Conservation (phyloP, 2,113 vertebrate genomes). For the Notechis scutatus region DNA sequence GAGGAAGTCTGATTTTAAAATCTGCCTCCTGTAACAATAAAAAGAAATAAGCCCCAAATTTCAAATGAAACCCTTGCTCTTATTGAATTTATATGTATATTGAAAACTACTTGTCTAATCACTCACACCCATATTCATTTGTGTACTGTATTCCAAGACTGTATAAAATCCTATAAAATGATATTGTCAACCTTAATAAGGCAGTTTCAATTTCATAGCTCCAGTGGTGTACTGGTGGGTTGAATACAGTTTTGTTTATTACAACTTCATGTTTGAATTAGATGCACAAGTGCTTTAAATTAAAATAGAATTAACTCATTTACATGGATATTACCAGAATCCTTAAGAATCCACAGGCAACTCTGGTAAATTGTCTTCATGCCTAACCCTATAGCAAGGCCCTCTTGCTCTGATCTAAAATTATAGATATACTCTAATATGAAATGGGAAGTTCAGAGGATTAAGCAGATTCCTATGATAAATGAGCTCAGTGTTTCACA, state of each 20-base stretch:
- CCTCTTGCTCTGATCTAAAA: not conserved
- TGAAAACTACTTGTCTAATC: not conserved
- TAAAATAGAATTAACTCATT: not conserved
- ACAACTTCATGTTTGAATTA: not conserved
- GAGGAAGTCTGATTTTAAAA: conserved; percentile 15
- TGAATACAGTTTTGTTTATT: not conserved
- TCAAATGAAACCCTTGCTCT: not conserved
- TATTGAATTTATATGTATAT: not conserved
- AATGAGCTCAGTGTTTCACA: not conserved
- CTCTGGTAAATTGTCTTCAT: not conserved
- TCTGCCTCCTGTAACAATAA: not conserved
- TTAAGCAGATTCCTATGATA: not conserved
- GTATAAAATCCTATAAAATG: not conserved
- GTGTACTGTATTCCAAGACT: not conserved
- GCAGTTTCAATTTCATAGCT: not conserved
- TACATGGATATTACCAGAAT: not conserved
- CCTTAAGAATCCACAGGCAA: not conserved
- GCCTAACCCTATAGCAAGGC: not conserved
- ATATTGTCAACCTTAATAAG: not conserved
- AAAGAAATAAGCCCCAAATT: not conserved
- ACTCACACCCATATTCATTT: not conserved
- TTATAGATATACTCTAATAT: not conserved
- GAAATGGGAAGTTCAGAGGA: not conserved
- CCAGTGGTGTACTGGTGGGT: not conserved
- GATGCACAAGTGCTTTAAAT: not conserved